Percentiles rank a stretch among this genome's conserved stretches.
Evolutionary conservation across 2,113 vertebrate species (phyloP).

Genomic region (Marmota monax): DNA sequence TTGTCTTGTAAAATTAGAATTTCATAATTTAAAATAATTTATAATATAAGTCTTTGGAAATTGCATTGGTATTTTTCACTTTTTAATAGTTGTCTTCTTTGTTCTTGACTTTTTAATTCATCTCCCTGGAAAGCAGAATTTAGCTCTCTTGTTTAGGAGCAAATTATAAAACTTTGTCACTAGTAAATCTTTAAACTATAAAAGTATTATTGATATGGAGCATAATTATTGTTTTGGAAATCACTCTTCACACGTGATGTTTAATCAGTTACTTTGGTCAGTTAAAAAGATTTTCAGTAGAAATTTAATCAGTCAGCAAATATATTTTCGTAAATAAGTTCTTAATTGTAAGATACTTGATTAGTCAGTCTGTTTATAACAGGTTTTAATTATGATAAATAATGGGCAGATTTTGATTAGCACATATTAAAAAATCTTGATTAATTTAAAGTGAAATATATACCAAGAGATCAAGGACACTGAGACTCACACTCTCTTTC

Average conservation of each 20-base stretch:
- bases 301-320: slow-evolving; percentile 50
- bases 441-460: slow-evolving; percentile 44
- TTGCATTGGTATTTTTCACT: slow-evolving; percentile 2
- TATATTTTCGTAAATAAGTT: slow-evolving; percentile 59
- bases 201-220: slow-evolving; percentile 29
- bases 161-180: slow-evolving; percentile 45
- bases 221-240: slow-evolving; percentile 65
- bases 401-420: slow-evolving; percentile 52
- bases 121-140: slow-evolving; percentile 53
- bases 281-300: slow-evolving; percentile 17
- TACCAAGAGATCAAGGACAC: slow-evolving; percentile 25
- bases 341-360: slow-evolving; percentile 32
- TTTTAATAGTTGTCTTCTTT: slow-evolving; percentile 1
- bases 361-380: slow-evolving; percentile 55
- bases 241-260: slow-evolving; percentile 21
- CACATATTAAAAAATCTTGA: slow-evolving; percentile 44
- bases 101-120: slow-evolving; percentile 53
- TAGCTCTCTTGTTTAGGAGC: slow-evolving; percentile 48
- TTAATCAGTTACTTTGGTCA: slow-evolving; percentile 17
- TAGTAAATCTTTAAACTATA: slow-evolving; percentile 52
- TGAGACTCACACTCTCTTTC: background rate
- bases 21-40: slow-evolving; percentile 40
- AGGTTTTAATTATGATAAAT: slow-evolving; percentile 59
- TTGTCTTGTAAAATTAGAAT: slow-evolving; percentile 31
- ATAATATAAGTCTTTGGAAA: background rate